Evolutionary conservation across 2,888 invertebrate genomes (phyloP).

Genomic region (Cremastobaeus sp.): DNA sequence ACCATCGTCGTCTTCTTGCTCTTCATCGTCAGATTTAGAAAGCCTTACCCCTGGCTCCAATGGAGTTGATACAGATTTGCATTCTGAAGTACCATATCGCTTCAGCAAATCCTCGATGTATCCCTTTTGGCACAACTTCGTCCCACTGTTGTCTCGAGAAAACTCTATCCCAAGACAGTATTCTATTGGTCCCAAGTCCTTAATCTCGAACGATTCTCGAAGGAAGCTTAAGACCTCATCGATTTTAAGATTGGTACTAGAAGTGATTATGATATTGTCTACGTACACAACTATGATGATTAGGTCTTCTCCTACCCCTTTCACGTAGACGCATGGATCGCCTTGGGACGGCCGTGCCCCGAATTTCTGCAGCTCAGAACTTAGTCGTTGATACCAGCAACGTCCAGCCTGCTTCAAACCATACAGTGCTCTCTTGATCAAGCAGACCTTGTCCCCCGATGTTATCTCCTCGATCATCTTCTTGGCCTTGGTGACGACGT

Average conservation of each 20-base stretch:
- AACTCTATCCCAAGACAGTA: slow-evolving; percentile 19
- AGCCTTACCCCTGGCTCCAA: neutral
- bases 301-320: neutral
- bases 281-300: slow-evolving; percentile 3
- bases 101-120: slow-evolving; percentile 4
- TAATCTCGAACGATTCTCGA: slow-evolving; percentile 4
- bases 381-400: slow-evolving; percentile 6
- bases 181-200: slow-evolving; percentile 1
- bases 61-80: neutral
- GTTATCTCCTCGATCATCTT: neutral
- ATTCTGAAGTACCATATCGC: neutral
- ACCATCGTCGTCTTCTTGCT: neutral
- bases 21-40: neutral
- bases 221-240: neutral
- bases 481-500: neutral
- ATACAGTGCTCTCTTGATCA: neutral
- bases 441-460: neutral
- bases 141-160: neutral
- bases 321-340: slow-evolving; percentile 4
- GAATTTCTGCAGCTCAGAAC: neutral
- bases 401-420: slow-evolving; percentile 24
- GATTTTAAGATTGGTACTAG: neutral
- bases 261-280: slow-evolving; percentile 8
- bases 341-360: neutral
- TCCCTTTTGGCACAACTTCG: neutral